Evolutionary conservation across 2,797 vertebrate species (phyloP), one percentile per base, ranked within the genome.

Genomic region (Acanthurus lineatus): DNA sequence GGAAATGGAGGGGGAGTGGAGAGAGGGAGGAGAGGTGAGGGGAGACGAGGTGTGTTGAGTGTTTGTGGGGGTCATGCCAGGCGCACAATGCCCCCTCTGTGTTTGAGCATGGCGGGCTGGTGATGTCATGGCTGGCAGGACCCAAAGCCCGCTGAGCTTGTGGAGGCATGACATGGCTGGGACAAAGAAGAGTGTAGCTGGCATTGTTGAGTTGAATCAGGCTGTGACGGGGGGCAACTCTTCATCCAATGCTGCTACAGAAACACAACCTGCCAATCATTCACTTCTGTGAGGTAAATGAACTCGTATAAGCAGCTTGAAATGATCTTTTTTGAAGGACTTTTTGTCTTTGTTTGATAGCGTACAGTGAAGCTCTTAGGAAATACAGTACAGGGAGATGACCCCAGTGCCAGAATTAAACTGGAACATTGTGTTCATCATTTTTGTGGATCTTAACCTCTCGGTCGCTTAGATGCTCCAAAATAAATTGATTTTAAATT

Each of bases 51-150:
- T 86, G 72, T 51, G 58, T 28, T 22, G 54, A 59, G n/a, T 79
- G 73, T 74, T 74, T 51, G 51, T 45, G n/a, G 56, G 44, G 48
- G 52, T 68, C 40, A 4, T 54, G 52, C 44, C 14, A 60, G 59
- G 63, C 4, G 2, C 69, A 86, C 82, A 90, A 87, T 73, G 65
- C 65, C 57, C 56, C 54, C 76, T 86, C 73, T 90, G 57, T 91
- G 81, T 77, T 61, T 52, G 25, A 61, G 82, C 76, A 67, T 72
- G 79, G 84, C 63, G 73, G 84, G 51, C 62, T 25, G 82, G 67
- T 93, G 91, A 94, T 85, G 90, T 92, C 90, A 93, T 86, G 79
- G 73, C 75, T 92, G 88, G 87, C 87, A 74, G 83, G 67, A 67
- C 25, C 25, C 25, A 25, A 25, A 25, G 25, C 59, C 81, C 76